Base-by-base conservation (phyloP, 2,797 vertebrate species). In the Emydoidea blandingii region DNA sequence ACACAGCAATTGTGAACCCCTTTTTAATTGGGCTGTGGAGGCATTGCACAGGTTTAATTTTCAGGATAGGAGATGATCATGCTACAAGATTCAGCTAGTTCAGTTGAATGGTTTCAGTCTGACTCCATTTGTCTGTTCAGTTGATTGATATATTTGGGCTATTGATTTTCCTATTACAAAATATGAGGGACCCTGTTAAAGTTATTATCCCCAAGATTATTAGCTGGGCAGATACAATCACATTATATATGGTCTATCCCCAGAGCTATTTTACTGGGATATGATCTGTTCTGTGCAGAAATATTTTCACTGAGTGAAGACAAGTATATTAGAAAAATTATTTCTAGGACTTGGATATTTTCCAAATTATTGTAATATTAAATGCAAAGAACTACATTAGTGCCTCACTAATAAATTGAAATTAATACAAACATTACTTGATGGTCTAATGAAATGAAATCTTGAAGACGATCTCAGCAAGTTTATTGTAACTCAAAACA, bases 1-100 rank as follows among this genome's bases (percentile, higher is more conserved):
- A 94, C 94, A 95, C 95, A 93, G 78, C 3, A 88, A 87, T 88
- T 95, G 94, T 49, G 44, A 49, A 47, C 27, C 4, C 44, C 18
- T 78, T 49, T 49, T 31, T 2, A 16, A 78, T 49, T 49, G 15
- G 14, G 44, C 44, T 47, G 8, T 47, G 47, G 27, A 31, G 74
- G 14, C 27, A 47, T 29, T 49, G 44, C 27, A 78, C 12, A 78
- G 44, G 14, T 78, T 78, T 78, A 47, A 49, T 18, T 78, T 78
- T 47, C 74, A 78, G 44, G 12, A 8, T 78, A 78, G 74, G 44
- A 47, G 74, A 31, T 78, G 25, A 78, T 78, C 29, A 49, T 31
- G 5, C 7, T 72, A 72, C n/a, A 25, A 23, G 10, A 72, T 72
- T 41, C 68, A 72, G n/a, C 21, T 18, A 31, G 29, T 78, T 78